Evolutionary conservation across 37 sponge, comb jelly and placozoan genomes (phyloP).

Genomic region (Spongilla lacustris): DNA sequence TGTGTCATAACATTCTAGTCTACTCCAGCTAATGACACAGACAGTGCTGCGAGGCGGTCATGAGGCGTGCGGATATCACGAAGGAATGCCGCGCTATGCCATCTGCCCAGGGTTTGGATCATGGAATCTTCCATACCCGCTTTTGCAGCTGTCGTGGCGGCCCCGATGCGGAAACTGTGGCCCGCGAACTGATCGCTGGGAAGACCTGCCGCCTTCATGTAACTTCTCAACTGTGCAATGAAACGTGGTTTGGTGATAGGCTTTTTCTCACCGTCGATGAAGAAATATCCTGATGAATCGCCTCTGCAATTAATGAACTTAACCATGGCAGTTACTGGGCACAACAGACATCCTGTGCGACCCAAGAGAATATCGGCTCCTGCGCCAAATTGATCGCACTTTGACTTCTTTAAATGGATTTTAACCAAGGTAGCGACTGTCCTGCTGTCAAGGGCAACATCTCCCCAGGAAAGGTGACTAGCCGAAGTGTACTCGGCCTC

Average conservation of each 20-base stretch:
- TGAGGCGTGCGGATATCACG: conserved; percentile 4
- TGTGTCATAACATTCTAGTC: no score
- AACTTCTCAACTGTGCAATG: neutral
- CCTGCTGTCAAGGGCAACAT: neutral
- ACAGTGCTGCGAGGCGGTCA: no score
- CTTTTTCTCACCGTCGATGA: neutral
- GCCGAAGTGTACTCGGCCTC: no score
- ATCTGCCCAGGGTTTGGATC: conserved; percentile 17
- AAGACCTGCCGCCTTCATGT: neutral
- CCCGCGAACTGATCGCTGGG: neutral
- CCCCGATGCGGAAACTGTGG: conserved; percentile 19
- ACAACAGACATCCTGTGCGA: neutral
- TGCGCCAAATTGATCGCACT: conserved; percentile 10
- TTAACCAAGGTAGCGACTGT: neutral
- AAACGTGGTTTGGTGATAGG: conserved; percentile 17
- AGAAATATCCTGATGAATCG: neutral
- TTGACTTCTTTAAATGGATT: conserved; percentile 5
- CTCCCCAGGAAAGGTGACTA: neutral
- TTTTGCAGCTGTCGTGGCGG: conserved; percentile 19
- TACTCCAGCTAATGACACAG: no score
- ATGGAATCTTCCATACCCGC: conserved; percentile 2
- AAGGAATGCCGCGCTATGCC: conserved; percentile 6
- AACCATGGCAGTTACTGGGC: neutral
- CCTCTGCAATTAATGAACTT: neutral
- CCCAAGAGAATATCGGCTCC: conserved; percentile 5